Base-by-base conservation (phyloP, 1,140 invertebrate genomes). In the Hylaeus volcanicus region DNA sequence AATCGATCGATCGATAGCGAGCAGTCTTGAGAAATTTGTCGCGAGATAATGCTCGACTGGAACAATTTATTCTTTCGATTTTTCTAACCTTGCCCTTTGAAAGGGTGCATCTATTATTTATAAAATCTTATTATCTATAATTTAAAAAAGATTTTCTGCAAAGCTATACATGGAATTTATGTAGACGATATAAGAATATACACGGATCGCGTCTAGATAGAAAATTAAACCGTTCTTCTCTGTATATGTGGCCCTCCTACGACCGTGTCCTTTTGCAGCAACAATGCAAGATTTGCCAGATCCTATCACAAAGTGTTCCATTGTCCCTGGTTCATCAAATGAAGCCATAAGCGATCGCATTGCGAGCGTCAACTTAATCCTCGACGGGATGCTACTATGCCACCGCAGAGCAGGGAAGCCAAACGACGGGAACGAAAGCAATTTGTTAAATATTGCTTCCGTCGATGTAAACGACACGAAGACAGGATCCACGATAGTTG, bases 401-500 rank as follows among this genome's bases (percentile, higher is more conserved):
- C 12, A 11, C 8, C 41, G 26, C 43, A 64, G 68, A 81, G 53
- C 60, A 74, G 75, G 39, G 85, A 86, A 86, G 41, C 85, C 85
- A 26, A 56, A 74, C 64, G 56, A 82, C 63, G 72, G 69, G 53
- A 86, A 88, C 74, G 79, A 88, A 88, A 88, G 87, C 87, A 88
- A 88, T 88, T 88, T 88, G 86, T 88, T 88, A 88, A 88, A 88
- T 88, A 88, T 88, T 88, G 87, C 83, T 81, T 71, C 63, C 78
- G 61, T 73, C 71, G 79, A 77, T 80, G 53, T 72, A 88, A 88
- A 84, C 87, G 64, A 60, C 71, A 45, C 71, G 73, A 64, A 72
- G 41, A 69, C 66, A 8, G 73, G 48, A 55, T 48, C 51, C 71
- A 71, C 70, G 60, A 41, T 48, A 48, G 55, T 81, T 71, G 58